These are phyloP conservation scores for Hippopotamus amphibius DNA, from an alignment of 2,113 vertebrate genomes.

Conservation along the genomic window DNA sequence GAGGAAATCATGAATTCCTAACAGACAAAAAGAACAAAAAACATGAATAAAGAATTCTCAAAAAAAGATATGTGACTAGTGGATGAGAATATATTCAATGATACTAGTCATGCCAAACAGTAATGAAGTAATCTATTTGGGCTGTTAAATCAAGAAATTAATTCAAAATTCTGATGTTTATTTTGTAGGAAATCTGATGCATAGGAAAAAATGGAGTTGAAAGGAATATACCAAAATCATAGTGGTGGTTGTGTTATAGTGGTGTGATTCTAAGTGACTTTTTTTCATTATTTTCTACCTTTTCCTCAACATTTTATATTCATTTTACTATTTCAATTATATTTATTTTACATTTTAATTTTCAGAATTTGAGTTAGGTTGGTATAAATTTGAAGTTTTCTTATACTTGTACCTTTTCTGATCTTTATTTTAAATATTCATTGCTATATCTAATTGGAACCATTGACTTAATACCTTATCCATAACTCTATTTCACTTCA, in stretches of 20 bases:
- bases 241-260: background rate
- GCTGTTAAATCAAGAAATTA: background rate
- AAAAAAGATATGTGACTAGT: background rate
- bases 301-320: background rate
- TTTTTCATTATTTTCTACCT: background rate
- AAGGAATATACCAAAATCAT: background rate
- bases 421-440: background rate
- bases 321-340: background rate
- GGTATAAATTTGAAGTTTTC: slow-evolving; percentile 13
- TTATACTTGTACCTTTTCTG: background rate
- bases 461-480: background rate
- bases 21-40: background rate
- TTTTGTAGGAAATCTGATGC: background rate
- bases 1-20: background rate
- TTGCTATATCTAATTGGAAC: background rate
- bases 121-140: background rate
- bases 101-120: background rate
- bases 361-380: background rate
- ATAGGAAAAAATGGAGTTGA: background rate
- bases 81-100: background rate
- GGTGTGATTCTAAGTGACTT: background rate
- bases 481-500: background rate
- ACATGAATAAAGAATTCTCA: background rate
- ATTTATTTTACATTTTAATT: background rate
- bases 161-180: background rate